Base-by-base conservation (phyloP, 1,140 invertebrate species). In the Calosoma granatense region DNA sequence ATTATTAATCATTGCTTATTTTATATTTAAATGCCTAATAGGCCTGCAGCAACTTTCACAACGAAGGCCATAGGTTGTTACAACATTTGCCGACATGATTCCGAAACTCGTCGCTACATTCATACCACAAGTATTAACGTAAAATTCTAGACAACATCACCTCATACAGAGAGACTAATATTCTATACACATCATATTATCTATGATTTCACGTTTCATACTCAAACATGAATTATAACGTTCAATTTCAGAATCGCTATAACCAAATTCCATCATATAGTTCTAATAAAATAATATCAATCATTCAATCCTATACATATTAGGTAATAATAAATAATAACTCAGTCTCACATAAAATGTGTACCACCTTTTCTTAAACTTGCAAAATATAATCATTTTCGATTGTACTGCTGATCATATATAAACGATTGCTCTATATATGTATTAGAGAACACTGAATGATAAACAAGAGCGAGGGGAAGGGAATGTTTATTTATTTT, bases 271-370 rank as follows among this genome's bases (percentile, higher is more conserved):
- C n/a, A 36, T 36, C n/a, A 36, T 9, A 9, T 12, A 47, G 9
- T 47, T 47, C 41, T 47, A 47, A 47, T 36, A 47, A 47, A 6
- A 47, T 12, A 47, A 47, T 47, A 47, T 12, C 17, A 47, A 14
- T 30, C 14, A n/a, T n/a, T 36, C 26, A 36, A 36, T 36, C n/a
- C 6, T 47, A 47, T 47, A 47, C 17, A 47, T 9, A 47, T 12
- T 12, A 47, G 9, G 17, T 12, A 47, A 12, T 12, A 47, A 47
- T 47, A 47, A 47, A 47, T 4, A 17, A 17, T 47, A 47, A 17
- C 41, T 47, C 41, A 47, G 41, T 47, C 41, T 47, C 41, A 47
- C 41, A 47, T 47, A 17, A 47, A 47, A 47, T 47, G 6, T 47
- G 9, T 47, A 17, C 41, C 41, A 47, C 17, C 17, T 17, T 47